phyloP scores from a whole-genome alignment of 2,113 vertebrate genomes.

The Globicephala melas region DNA sequence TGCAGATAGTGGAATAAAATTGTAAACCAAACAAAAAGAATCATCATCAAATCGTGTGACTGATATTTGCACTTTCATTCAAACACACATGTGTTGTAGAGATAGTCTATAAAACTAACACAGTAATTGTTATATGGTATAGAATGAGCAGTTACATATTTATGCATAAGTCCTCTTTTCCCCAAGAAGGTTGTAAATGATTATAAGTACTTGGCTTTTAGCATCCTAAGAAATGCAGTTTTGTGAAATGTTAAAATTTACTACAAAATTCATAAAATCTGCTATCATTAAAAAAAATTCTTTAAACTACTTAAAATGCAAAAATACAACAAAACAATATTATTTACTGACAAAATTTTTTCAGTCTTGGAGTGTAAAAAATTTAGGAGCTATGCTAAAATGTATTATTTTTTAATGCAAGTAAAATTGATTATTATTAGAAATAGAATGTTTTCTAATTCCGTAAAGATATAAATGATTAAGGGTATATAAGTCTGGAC shows the following conservation, averaged over 20 bases:
- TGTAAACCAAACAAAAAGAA: not conserved
- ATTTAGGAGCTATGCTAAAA: not conserved
- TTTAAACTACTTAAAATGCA: not conserved
- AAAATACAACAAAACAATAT: not conserved
- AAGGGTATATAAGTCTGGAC: not conserved
- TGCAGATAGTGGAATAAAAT: not conserved
- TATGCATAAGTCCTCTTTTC: not conserved
- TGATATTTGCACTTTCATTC: not conserved
- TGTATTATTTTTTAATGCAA: not conserved
- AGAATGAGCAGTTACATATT: not conserved
- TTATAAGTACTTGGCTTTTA: not conserved
- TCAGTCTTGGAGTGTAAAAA: not conserved
- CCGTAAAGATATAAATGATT: not conserved
- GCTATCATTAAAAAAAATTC: not conserved
- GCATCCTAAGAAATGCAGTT: not conserved
- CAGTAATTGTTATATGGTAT: not conserved
- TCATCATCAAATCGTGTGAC: not conserved
- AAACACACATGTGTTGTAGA: not conserved
- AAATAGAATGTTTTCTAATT: constrained; percentile 12
- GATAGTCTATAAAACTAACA: not conserved
- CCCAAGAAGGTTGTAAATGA: not conserved
- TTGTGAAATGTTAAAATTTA: not conserved
- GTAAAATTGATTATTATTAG: not conserved
- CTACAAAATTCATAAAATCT: not conserved
- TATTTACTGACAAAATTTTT: not conserved